Conservation (phyloP, 2,888 invertebrate genomes). For the Tuta absoluta region DNA sequence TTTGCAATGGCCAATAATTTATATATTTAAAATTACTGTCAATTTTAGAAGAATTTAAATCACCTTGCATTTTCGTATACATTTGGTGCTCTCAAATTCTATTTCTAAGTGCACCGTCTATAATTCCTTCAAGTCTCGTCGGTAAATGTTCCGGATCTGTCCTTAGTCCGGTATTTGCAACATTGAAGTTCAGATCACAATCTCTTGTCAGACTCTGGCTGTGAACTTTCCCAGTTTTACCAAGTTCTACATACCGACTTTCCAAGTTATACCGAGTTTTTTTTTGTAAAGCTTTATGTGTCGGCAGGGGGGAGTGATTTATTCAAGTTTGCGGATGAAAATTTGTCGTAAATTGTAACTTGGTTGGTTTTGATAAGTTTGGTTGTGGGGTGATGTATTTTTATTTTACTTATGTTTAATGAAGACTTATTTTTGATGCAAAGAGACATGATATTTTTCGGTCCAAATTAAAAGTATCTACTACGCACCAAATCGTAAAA, state of each 20-base stretch:
- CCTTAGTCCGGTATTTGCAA: constrained; percentile 32
- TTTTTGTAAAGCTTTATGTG: neutral
- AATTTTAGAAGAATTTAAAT: neutral
- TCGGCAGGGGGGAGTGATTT: constrained; percentile 11
- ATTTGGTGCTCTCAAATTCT: neutral
- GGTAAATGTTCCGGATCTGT: constrained; percentile 50
- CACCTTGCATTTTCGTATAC: neutral
- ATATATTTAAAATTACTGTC: too few relatives aligned
- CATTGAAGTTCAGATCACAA: constrained; percentile 43
- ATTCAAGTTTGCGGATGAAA: constrained; percentile 2
- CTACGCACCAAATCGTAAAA: too few relatives aligned
- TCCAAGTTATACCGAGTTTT: constrained; percentile 1
- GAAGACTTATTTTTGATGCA: neutral
- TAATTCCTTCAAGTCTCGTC: neutral
- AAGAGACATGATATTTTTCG: too few relatives aligned
- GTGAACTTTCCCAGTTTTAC: constrained; percentile 7
- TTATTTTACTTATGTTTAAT: too few relatives aligned
- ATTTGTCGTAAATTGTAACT: constrained; percentile 6
- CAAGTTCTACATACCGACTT: neutral
- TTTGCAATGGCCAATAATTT: too few relatives aligned
- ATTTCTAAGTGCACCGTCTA: neutral
- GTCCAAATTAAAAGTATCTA: too few relatives aligned
- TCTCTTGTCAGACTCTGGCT: constrained; percentile 44
- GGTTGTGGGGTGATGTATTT: neutral
- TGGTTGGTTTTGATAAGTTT: neutral